Evolutionary conservation across 1,140 invertebrate species (phyloP), one percentile per base, ranked within the genome.

Genomic region (Lordiphosa collinella): DNA sequence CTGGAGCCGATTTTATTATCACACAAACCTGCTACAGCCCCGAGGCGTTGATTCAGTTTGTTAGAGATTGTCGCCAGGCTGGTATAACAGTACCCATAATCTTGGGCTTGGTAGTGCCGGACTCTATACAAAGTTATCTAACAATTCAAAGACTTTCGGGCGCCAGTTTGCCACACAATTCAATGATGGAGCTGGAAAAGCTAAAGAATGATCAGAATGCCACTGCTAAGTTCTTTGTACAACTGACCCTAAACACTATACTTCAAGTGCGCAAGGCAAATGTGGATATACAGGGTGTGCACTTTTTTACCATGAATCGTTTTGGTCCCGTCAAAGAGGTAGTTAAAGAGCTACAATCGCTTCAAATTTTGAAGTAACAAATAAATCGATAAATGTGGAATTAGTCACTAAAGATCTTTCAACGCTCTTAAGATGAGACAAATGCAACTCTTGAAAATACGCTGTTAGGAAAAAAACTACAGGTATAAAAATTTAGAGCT

Each of bases 291-390:
- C 64, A 53, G 29, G 78, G 78, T 4, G n/a, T 84, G 3, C 78
- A 84, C 3, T 78, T 84, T 13, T 84, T 54, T 9, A 78, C 78
- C 1, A 13, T 84, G 7, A 84, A 84, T 31, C 31, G 32, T 0
- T 69, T 78, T 9, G n/a, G 1, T 1, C 11, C 59, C 1, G 60
- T 73, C 0, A n/a, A 53, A 2, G 43, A 46, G 1, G 31, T 48
- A 2, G 40, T 84, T 0, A 1, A 12, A 0, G 52, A 65, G 4
- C 53, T 84, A 2, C 60, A 51, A 1, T 9, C 22, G 0, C n/a
- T 32, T 6, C 37, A 37, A 0, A 9, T 80, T 4, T 4, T 75
- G 0, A 36, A 49, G n/a, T 11, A 37, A 22, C 6, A 22, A 22
- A 22, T 22, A 5, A 22, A 5, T 5, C 18, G 4, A 3, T 5